Percentiles rank a stretch among this genome's conserved stretches.
phyloP scores from a whole-genome alignment of 2,797 vertebrate species.

The Eutrigla gurnardus region DNA sequence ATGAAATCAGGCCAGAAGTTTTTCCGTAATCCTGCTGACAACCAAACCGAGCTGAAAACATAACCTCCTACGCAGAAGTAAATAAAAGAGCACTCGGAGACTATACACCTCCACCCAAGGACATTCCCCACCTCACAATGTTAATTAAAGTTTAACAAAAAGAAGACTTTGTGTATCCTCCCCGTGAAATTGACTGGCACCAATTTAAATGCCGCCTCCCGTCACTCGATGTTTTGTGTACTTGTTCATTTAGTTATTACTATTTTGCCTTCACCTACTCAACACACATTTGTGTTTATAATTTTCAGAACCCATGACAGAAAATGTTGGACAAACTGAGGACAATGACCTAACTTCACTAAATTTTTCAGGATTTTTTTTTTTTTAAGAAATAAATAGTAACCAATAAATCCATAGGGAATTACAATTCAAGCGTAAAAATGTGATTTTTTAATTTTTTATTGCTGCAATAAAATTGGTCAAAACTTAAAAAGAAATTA shows the following conservation, averaged over 20 bases:
- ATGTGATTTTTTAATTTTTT: no score
- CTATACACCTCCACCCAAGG: neutral
- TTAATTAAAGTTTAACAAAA: neutral
- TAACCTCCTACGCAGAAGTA: neutral
- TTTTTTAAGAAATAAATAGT: neutral
- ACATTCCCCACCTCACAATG: neutral
- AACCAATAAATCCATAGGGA: neutral
- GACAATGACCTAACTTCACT: neutral
- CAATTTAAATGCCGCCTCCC: neutral
- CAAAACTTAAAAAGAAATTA: neutral
- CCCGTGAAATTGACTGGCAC: no score
- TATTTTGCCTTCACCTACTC: neutral
- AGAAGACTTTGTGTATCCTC: neutral
- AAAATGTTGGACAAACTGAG: constrained; percentile 4
- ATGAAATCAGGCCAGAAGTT: neutral
- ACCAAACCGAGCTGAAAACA: neutral
- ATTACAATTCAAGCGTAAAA: no score
- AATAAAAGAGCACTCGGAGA: neutral
- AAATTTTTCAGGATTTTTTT: no score
- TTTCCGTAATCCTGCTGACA: neutral
- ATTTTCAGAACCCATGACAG: neutral
- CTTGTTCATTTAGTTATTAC: neutral
- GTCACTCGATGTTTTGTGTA: neutral
- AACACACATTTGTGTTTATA: neutral
- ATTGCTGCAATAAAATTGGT: neutral